Percentiles rank a stretch among this genome's conserved stretches.
Evolutionary conservation across 2,113 vertebrate species (phyloP).

Genomic region (Equus przewalskii): DNA sequence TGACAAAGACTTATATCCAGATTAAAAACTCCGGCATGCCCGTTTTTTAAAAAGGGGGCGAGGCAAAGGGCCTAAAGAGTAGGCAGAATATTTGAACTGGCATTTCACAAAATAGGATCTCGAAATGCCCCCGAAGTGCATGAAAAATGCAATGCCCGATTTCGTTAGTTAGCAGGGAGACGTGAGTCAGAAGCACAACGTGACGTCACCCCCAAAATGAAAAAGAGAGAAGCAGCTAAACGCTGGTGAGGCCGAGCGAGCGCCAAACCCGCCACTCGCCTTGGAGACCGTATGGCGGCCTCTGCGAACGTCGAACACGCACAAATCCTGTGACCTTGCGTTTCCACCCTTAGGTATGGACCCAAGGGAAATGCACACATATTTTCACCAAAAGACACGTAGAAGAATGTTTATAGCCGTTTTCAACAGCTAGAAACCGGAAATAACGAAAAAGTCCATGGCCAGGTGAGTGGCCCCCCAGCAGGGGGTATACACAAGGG

Average conservation of each 20-base stretch:
- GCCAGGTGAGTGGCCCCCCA: fast-evolving
- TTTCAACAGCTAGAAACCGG: not conserved
- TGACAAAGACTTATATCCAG: not conserved
- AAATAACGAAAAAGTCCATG: fast-evolving
- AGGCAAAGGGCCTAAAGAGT: not conserved
- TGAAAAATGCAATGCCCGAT: fast-evolving
- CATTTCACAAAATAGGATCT: not conserved
- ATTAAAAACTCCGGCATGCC: fast-evolving
- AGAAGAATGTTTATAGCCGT: fast-evolving
- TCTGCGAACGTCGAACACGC: not conserved
- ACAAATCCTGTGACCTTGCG: fast-evolving
- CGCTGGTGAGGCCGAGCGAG: fast-evolving
- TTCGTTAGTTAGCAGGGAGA: not conserved
- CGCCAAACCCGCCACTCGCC: not conserved
- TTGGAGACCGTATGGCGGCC: fast-evolving
- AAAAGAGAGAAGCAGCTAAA: not conserved
- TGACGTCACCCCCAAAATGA: fast-evolving
- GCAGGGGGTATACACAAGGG: fast-evolving
- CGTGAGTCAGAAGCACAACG: fast-evolving
- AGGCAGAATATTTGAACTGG: not conserved
- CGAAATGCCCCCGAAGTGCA: fast-evolving
- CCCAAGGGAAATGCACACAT: fast-evolving
- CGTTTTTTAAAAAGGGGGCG: not conserved
- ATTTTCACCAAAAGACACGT: not conserved
- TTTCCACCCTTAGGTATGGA: fast-evolving